These are phyloP conservation scores for Xestobium rufovillosum DNA, from an alignment of 2,888 invertebrate genomes.

Conservation along the genomic window DNA sequence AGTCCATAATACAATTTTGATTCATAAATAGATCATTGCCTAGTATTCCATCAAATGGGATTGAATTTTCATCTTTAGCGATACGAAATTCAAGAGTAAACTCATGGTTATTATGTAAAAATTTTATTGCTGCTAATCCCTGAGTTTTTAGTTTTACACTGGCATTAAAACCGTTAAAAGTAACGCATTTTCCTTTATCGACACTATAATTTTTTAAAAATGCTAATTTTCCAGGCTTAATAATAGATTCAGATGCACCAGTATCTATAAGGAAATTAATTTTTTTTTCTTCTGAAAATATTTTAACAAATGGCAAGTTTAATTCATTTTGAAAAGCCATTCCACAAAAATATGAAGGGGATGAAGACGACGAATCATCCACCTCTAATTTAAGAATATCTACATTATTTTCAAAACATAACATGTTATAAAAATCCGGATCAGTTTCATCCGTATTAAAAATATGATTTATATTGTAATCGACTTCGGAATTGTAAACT, in stretches of 20 bases:
- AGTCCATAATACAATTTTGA: background rate
- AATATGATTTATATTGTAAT: background rate
- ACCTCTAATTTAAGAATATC: no score
- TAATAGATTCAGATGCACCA: background rate
- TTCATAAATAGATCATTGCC: background rate
- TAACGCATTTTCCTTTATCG: background rate
- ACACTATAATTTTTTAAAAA: background rate
- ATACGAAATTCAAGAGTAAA: slow-evolving; percentile 1
- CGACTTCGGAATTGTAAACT: slow-evolving; percentile 1
- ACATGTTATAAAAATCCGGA: background rate
- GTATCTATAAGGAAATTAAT: slow-evolving; percentile 1
- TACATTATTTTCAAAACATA: no score
- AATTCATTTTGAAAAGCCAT: slow-evolving; percentile 1
- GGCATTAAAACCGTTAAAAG: slow-evolving; percentile 1
- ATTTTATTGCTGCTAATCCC: background rate
- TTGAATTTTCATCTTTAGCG: slow-evolving; percentile 1
- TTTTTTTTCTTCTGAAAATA: background rate
- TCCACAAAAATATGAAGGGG: background rate
- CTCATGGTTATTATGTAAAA: background rate
- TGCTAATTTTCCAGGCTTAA: background rate
- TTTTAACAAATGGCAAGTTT: background rate
- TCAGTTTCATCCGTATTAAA: background rate
- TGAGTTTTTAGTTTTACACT: background rate
- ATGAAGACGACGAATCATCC: background rate
- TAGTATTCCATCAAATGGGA: slow-evolving; percentile 1